Evolutionary conservation across 1,140 invertebrate species (phyloP), one percentile per base, ranked within the genome.

Genomic region (Trichonephila clavata): DNA sequence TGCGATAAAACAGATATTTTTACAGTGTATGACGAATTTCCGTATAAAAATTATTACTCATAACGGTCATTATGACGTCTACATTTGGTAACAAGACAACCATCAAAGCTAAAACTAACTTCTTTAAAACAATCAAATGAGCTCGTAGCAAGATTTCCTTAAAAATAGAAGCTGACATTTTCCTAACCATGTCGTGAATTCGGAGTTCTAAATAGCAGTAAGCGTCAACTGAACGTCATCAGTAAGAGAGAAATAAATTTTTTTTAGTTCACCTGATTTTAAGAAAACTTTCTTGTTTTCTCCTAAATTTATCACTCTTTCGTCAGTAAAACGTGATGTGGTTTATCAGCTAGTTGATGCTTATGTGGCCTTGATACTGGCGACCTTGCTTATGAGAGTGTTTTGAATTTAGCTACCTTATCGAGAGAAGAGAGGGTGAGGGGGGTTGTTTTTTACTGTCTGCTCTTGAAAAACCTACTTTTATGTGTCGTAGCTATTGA

Each of bases 201-300:
- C 50, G 10, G 50, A 50, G 50, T 32, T 32, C 71, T 77, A 77
- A 77, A 77, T 77, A 77, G 32, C 71, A 77, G 14, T 63, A 63
- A 63, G 61, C 16, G 61, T 63, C 61, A 63, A 77, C 16, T 77
- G 71, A 77, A 68, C n/a, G 65, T 68, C 65, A 24, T 68, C 65
- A 27, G 24, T 77, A 77, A 77, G 14, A 39, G 71, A 39, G 27
- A 77, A 77, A 77, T 77, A 32, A 77, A 77, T 32, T 77, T 32
- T 77, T 39, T 77, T 77, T 77, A 77, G 14, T 32, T 77, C 71
- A 39, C 71, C 71, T 77, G 71, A 77, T 77, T 39, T 77, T 77
- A 20, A 63, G 50, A 50, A 50, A 18, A 63, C 13, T 63, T 63
- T 77, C 24, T 32, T 77, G 71, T 77, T 77, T 50, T 77, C 71